A percentile compares a stretch with the other conserved stretches of the same genome.
Evolutionary conservation across 1,140 invertebrate genomes (phyloP).

Genomic region (Daktulosphaira vitifoliae): DNA sequence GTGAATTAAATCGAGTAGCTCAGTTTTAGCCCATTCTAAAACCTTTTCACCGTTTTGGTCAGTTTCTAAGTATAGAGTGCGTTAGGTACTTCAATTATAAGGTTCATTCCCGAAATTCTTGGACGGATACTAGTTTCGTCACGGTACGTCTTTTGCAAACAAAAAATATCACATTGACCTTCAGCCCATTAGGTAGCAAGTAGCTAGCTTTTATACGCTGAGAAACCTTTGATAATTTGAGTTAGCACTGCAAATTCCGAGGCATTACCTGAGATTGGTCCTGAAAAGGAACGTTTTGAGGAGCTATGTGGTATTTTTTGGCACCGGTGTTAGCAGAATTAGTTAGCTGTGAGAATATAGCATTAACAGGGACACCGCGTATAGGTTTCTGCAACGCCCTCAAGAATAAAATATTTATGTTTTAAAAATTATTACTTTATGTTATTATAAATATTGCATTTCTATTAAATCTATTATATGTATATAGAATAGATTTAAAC

Average conservation of each 20-base stretch:
- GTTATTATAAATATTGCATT: too few relatives aligned
- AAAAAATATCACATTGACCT: slow-evolving; percentile 20
- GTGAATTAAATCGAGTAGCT: slow-evolving; percentile 6
- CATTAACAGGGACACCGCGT: too few relatives aligned
- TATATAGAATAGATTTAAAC: too few relatives aligned
- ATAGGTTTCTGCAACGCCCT: too few relatives aligned
- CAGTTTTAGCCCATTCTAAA: slow-evolving; percentile 4
- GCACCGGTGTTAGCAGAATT: too few relatives aligned
- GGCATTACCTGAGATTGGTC: slow-evolving; percentile 6
- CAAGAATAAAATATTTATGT: too few relatives aligned
- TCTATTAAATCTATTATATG: too few relatives aligned
- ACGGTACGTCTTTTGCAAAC: slow-evolving; percentile 21
- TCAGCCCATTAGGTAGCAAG: neutral
- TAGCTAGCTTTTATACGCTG: slow-evolving; percentile 14
- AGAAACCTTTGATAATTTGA: slow-evolving; percentile 17
- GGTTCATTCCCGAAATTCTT: slow-evolving; percentile 21
- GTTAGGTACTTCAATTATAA: slow-evolving; percentile 24
- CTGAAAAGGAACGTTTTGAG: too few relatives aligned
- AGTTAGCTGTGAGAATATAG: too few relatives aligned
- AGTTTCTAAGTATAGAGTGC: slow-evolving; percentile 16
- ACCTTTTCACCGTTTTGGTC: slow-evolving; percentile 1
- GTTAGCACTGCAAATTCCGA: neutral
- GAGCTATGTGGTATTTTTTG: too few relatives aligned
- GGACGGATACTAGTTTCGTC: slow-evolving; percentile 15
- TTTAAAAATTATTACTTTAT: too few relatives aligned